These are phyloP conservation scores for Cepaea nemoralis DNA, from an alignment of 1,140 invertebrate genomes.

Conservation along the genomic window DNA sequence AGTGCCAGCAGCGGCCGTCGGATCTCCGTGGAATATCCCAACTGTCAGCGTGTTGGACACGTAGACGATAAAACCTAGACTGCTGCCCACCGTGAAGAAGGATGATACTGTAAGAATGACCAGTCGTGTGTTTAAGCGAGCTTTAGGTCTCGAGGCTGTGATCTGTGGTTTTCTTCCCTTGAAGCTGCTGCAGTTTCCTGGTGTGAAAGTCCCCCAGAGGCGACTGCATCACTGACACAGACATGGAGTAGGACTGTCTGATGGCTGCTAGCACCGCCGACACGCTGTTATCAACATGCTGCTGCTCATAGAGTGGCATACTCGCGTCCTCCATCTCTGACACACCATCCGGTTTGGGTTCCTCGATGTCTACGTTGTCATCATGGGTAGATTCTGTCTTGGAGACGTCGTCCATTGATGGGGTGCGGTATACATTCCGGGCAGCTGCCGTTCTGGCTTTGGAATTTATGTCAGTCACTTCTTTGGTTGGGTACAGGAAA, in stretches of 20 bases:
- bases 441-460: background rate
- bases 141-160: background rate
- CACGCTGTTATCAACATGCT: background rate
- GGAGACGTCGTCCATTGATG: background rate
- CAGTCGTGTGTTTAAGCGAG: background rate
- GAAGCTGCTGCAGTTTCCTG: background rate
- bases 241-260: constrained; percentile 11
- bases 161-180: background rate
- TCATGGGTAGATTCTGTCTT: background rate
- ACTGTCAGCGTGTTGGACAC: background rate
- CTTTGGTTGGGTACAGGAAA: background rate
- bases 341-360: background rate
- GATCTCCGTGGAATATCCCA: constrained; percentile 13
- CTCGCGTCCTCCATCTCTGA: background rate
- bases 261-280: background rate
- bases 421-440: background rate
- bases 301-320: background rate
- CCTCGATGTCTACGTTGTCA: background rate
- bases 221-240: background rate
- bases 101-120: background rate
- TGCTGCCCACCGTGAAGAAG: background rate
- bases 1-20: background rate
- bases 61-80: background rate
- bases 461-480: background rate
- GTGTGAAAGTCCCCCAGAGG: constrained; percentile 11